Conservation (phyloP, 92 coral and sea anemone species). For the Palythoa grandis region DNA sequence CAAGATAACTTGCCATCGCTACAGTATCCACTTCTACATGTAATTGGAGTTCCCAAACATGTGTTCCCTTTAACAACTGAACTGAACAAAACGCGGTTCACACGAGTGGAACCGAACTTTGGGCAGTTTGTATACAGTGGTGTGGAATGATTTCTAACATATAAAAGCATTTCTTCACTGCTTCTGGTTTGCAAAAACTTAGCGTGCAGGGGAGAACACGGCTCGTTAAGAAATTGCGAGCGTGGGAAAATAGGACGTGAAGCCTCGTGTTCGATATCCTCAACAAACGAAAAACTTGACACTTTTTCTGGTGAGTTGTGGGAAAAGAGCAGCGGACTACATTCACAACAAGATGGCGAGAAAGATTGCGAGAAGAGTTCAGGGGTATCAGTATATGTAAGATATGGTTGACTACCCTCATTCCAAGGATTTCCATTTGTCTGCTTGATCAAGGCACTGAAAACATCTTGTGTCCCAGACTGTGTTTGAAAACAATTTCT, state of each 20-base stretch:
- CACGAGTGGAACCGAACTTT: background rate
- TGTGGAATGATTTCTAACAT: slow-evolving; percentile 20
- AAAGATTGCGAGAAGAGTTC: slow-evolving; percentile 17
- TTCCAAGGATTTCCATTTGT: background rate
- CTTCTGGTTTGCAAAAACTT: background rate
- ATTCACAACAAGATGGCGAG: background rate
- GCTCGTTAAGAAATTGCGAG: background rate
- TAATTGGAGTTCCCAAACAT: background rate
- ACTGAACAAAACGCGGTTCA: slow-evolving; percentile 24
- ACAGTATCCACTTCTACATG: background rate
- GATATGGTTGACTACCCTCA: background rate
- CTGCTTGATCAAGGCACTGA: background rate
- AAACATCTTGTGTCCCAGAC: background rate
- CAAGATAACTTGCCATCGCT: background rate
- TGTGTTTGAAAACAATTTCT: background rate
- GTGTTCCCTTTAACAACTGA: background rate
- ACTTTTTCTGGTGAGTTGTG: background rate
- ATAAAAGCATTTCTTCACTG: background rate
- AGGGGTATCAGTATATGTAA: background rate
- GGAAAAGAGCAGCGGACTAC: background rate
- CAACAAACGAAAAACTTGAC: background rate
- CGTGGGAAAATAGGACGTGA: slow-evolving; percentile 16
- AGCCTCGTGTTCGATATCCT: background rate
- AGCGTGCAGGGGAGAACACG: slow-evolving; percentile 1
- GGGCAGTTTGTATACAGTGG: background rate